These are phyloP conservation scores for Platysternon megacephalum DNA, from an alignment of 2,113 vertebrate genomes.

Conservation along the genomic window DNA sequence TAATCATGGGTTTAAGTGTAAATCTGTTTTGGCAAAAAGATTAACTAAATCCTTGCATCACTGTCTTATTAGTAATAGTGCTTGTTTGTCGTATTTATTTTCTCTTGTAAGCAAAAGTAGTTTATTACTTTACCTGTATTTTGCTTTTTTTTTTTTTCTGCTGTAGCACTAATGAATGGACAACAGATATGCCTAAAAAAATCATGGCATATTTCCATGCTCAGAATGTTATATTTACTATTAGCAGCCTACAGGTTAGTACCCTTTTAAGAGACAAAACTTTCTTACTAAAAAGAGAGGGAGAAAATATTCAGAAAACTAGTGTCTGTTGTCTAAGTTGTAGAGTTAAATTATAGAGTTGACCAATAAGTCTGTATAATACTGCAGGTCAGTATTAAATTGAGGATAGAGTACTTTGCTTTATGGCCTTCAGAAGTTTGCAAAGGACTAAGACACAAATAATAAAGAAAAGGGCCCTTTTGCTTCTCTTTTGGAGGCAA, in stretches of 20 bases:
- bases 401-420: neutral
- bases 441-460: neutral
- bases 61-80: neutral
- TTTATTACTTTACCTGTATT: slow-evolving; percentile 18
- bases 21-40: neutral
- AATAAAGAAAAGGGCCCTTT: neutral
- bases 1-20: neutral
- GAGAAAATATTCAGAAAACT: neutral
- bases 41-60: accelerated
- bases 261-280: neutral
- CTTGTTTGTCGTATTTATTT: neutral
- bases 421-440: neutral
- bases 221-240: slow-evolving; percentile 60
- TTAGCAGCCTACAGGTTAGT: slow-evolving; percentile 79
- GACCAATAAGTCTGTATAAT: neutral
- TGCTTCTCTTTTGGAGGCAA: neutral
- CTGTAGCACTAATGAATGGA: slow-evolving; percentile 76
- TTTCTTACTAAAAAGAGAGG: neutral
- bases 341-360: neutral
- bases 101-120: neutral
- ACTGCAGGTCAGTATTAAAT: neutral
- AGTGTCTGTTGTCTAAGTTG: neutral
- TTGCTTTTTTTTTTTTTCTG: slow-evolving; percentile 15
- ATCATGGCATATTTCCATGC: slow-evolving; percentile 75
- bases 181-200: slow-evolving; percentile 69